Base-by-base conservation (phyloP, 2,888 invertebrate species). In the Helicoverpa assulta region DNA sequence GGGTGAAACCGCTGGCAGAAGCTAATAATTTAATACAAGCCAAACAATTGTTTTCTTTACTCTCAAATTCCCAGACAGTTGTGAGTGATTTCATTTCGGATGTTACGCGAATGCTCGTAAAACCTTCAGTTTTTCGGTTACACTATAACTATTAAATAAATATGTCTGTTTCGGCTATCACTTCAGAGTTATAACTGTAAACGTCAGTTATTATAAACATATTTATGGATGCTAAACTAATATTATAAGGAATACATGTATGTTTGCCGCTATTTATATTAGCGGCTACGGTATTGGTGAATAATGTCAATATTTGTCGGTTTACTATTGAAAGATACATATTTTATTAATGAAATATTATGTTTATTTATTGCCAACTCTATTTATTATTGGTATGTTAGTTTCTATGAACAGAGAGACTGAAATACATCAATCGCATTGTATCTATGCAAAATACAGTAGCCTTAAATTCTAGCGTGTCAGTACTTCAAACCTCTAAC, bases 81-180 rank as follows among this genome's bases (percentile, higher is more conserved):
- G 18, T 58, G 51, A 16, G 16, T 47, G n/a, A 47, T 56, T 68
- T 63, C 14, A 51, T 61, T 54, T 57, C 56, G 60, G 60, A 70
- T 43, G 55, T 71, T 59, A 71, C 58, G 37, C 53, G 64, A 62
- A 70, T 52, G 60, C 53, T 73, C 59, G 29, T 70, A 62, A 74
- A 78, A 65, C 55, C 51, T 52, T 64, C 70, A 65, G 58, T 59
- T 76, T 74, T 78, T 78, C 75, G 69, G 78, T 63, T 78, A 60
- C 62, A 78, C 52, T 62, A 56, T 29, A 47, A 64, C 60, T 61
- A 19, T 74, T 73, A 59, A 47, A 74, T 74, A 76, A 76, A 69
- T 68, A 68, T 59, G 78, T 78, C 73, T 63, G 47, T 55, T 52
- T 33, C 33, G 60, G 63, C 58, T 61, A 74, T 62, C 54, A 74